Percentiles rank a stretch among this genome's conserved stretches.
These are phyloP conservation scores for sheep (Ovis aries) DNA, from an alignment of 2,113 vertebrate genomes.

Conservation along the genomic window ARS-UI_Ramb_v3.0 NC_056068.1:79737501-79738000, in stretches of 20 bases:
- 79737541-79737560: background rate
- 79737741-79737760: background rate
- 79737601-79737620: background rate
- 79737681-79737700: background rate
- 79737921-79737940: constrained; percentile 98
- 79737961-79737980: constrained; percentile 23
- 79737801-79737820: constrained; percentile 98
- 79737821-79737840: constrained; percentile 98
- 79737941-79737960: constrained; percentile 99
- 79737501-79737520: background rate
- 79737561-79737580: background rate
- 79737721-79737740: background rate
- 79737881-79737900: constrained; percentile 99
- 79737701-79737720: background rate
- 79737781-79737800: constrained; percentile 68
- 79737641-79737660: background rate
- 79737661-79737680: background rate
- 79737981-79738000: background rate
- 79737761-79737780: accelerated
- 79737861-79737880: constrained; percentile 96
- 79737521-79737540: background rate
- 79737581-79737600: background rate
- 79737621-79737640: background rate
- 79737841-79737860: constrained; percentile 97
- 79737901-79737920: constrained; percentile 96